phyloP scores from a whole-genome alignment of 2,797 vertebrate species.

The Gadopsis bispinosus region DNA sequence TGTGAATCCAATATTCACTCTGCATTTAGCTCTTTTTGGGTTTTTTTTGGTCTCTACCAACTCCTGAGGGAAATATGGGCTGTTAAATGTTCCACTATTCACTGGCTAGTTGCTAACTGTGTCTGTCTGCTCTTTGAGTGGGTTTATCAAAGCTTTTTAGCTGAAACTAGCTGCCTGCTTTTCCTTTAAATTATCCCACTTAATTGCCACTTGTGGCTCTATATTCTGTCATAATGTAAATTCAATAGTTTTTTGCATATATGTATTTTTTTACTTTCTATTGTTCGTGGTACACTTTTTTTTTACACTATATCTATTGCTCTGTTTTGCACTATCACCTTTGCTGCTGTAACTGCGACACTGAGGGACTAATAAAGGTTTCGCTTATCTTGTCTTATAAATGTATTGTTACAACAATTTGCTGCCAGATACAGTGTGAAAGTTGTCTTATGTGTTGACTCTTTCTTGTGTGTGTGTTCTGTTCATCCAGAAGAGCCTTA shows the following conservation, averaged over 20 bases:
- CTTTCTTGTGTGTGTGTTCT: constrained; percentile 34
- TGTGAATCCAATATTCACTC: background rate
- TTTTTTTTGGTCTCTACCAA: background rate
- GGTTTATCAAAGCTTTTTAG: background rate
- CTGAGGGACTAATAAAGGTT: no score
- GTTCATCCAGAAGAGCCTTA: constrained; percentile 78
- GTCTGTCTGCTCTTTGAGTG: background rate
- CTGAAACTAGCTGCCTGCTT: background rate
- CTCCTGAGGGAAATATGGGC: background rate
- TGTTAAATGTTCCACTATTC: background rate
- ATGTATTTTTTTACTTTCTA: no score
- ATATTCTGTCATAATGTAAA: background rate
- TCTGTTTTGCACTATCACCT: no score
- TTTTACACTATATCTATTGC: no score
- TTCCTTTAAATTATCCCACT: background rate
- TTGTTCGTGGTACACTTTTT: no score
- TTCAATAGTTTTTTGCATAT: no score
- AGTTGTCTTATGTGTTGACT: background rate
- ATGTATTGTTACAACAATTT: background rate
- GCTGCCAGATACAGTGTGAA: background rate
- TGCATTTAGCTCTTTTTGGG: background rate
- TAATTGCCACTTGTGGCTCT: background rate
- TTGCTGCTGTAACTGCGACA: no score
- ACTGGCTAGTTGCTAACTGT: background rate
- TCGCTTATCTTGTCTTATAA: no score